Conservation (phyloP, 2,113 vertebrate species). For the Himantopus leucocephalus region DNA sequence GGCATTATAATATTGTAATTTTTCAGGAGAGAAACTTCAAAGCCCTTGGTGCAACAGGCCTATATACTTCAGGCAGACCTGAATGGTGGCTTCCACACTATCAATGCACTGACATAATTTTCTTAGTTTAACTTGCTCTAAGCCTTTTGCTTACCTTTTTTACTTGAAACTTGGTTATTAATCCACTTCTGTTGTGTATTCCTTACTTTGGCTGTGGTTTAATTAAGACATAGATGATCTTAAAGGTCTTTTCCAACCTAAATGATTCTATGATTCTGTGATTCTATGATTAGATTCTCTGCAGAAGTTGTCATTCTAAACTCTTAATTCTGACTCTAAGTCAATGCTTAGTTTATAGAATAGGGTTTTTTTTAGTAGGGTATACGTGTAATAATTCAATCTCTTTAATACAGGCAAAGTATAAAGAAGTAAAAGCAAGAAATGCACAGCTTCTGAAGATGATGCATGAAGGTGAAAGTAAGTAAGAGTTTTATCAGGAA, state of each 20-base stretch:
- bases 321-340: not conserved
- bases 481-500: slow-evolving; percentile 7
- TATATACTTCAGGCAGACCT: not conserved
- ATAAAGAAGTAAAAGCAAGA: slow-evolving; percentile 79
- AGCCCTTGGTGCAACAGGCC: not conserved
- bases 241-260: not conserved
- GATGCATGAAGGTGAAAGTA: slow-evolving; percentile 81
- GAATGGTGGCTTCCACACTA: not conserved
- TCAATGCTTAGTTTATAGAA: not conserved
- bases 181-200: not conserved
- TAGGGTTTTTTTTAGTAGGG: not conserved
- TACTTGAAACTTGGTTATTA: not conserved
- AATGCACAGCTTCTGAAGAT: slow-evolving; percentile 79
- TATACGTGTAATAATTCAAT: not conserved
- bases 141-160: not conserved
- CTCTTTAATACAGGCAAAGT: slow-evolving; percentile 69
- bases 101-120: not conserved
- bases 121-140: not conserved
- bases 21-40: not conserved
- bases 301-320: not conserved
- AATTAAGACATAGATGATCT: not conserved
- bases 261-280: not conserved
- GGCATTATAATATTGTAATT: not conserved
- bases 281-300: not conserved
- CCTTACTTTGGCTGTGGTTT: not conserved